Percentiles rank a stretch among this genome's conserved stretches.
phyloP scores from a whole-genome alignment of 2,113 vertebrate genomes.

The Gnathochromis pfefferi region DNA sequence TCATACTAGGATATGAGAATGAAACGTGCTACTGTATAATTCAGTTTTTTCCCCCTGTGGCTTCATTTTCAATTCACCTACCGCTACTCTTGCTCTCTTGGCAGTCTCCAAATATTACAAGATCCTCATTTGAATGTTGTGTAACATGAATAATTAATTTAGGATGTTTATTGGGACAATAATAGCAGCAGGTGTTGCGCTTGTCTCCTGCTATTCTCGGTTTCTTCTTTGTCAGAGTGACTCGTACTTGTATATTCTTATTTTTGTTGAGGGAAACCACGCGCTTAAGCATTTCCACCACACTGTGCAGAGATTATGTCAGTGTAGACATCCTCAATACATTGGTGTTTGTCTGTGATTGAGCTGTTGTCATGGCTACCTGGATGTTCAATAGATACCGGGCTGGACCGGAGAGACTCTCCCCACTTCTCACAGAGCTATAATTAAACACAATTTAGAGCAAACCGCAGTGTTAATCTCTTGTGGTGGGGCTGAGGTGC shows the following conservation, averaged over 20 bases:
- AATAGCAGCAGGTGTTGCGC: not conserved
- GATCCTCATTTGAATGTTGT: not conserved
- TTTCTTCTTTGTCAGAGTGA: not conserved
- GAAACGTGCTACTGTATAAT: slow-evolving; percentile 3
- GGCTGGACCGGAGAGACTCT: slow-evolving; percentile 32
- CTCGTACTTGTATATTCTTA: not conserved
- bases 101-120: not conserved
- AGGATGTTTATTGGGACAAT: not conserved
- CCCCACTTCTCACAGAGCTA: slow-evolving; percentile 30
- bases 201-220: not conserved
- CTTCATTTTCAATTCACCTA: not conserved
- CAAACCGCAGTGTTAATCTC: slow-evolving; percentile 17
- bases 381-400: slow-evolving; percentile 40
- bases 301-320: not conserved
- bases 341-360: slow-evolving; percentile 45
- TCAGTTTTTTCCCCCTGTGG: not conserved
- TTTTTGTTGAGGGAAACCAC: not conserved
- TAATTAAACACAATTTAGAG: slow-evolving; percentile 65
- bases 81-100: not conserved
- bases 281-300: not conserved
- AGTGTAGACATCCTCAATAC: slow-evolving; percentile 17
- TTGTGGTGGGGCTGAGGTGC: not conserved
- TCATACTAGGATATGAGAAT: not conserved
- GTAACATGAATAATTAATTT: not conserved
- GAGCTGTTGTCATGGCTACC: slow-evolving; percentile 68